Evolutionary conservation across 2,888 invertebrate genomes (phyloP).

Genomic region (Mythimna pallens): DNA sequence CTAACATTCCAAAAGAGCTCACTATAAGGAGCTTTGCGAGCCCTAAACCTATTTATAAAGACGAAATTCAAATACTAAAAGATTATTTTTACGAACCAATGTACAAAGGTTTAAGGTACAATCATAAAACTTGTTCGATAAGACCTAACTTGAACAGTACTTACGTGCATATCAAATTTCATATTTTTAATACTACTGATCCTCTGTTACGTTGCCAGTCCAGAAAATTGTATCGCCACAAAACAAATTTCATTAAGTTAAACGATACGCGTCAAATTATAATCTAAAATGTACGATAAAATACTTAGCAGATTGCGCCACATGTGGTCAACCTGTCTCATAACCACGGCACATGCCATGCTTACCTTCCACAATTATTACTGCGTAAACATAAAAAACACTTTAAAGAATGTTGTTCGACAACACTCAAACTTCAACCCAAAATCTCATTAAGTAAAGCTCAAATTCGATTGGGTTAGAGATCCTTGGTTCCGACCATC

Average conservation of each 20-base stretch:
- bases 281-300: constrained; percentile 84
- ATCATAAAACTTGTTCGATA: constrained; percentile 49
- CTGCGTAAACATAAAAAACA: constrained; percentile 82
- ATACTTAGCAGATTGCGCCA: constrained; percentile 87
- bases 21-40: constrained; percentile 13
- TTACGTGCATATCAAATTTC: constrained; percentile 56
- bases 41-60: constrained; percentile 40
- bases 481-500: constrained; percentile 79
- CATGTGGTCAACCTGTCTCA: constrained; percentile 90
- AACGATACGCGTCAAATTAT: constrained; percentile 81
- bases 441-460: constrained; percentile 43
- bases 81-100: constrained; percentile 53
- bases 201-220: constrained; percentile 57
- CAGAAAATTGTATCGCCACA: constrained; percentile 66
- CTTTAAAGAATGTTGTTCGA: constrained; percentile 70
- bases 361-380: constrained; percentile 85
- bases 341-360: constrained; percentile 89
- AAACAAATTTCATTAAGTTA: constrained; percentile 82
- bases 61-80: constrained; percentile 52
- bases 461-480: constrained; percentile 52
- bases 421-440: constrained; percentile 51
- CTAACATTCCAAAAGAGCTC: constrained; percentile 17
- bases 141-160: constrained; percentile 53
- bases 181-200: constrained; percentile 55
- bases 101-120: constrained; percentile 36